phyloP scores from a whole-genome alignment of 2,888 invertebrate genomes.

The Synergus itoensis region DNA sequence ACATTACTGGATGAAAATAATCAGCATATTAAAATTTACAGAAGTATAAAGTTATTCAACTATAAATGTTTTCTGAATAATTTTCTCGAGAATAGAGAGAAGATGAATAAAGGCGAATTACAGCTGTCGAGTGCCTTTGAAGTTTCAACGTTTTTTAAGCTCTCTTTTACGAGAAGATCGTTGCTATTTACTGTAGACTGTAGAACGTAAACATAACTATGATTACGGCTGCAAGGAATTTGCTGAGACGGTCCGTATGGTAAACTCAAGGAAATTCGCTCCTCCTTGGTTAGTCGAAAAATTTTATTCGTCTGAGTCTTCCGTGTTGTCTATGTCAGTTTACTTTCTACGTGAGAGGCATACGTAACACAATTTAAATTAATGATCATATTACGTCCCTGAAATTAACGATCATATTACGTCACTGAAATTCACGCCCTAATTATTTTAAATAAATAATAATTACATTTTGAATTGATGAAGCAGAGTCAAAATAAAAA shows the following conservation, averaged over 20 bases:
- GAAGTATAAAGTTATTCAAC: no score
- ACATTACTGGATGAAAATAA: not conserved
- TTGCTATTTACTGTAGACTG: not conserved
- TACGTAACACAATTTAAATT: slow-evolving; percentile 32
- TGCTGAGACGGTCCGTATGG: slow-evolving; percentile 7
- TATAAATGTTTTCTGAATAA: not conserved
- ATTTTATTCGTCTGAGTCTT: slow-evolving; percentile 24
- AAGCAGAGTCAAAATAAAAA: not conserved
- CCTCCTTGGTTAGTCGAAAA: slow-evolving; percentile 28
- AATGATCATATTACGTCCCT: slow-evolving; percentile 12
- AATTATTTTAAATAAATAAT: not conserved
- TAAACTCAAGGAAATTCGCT: slow-evolving; percentile 30
- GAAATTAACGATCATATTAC: slow-evolving; percentile 32
- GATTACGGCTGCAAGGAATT: slow-evolving; percentile 14
- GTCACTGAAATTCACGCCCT: not conserved
- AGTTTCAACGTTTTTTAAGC: not conserved
- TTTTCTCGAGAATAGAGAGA: not conserved
- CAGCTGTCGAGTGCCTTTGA: not conserved
- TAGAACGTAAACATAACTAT: slow-evolving; percentile 23
- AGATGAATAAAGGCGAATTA: not conserved
- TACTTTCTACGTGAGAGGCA: slow-evolving; percentile 36
- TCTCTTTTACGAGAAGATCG: not conserved
- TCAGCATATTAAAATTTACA: not conserved
- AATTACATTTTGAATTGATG: no score
- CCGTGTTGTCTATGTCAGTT: slow-evolving; percentile 16